These are phyloP conservation scores for Macrobrachium nipponense DNA, from an alignment of 1,140 invertebrate genomes.

Conservation along the genomic window DNA sequence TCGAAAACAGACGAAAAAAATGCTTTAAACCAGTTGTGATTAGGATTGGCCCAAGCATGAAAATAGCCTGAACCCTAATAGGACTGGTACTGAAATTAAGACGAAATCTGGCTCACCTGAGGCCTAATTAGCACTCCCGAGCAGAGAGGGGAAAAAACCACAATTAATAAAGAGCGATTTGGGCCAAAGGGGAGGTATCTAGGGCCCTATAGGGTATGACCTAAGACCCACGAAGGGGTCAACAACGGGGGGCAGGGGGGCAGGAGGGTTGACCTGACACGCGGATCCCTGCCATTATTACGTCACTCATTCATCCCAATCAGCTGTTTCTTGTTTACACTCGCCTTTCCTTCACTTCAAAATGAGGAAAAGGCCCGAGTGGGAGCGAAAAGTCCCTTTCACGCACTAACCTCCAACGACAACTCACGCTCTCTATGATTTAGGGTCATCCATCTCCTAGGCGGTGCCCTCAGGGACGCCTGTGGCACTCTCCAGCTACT, in stretches of 20 bases:
- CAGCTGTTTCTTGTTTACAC: constrained; percentile 62
- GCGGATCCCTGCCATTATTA: constrained; percentile 50
- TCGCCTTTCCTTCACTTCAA: constrained; percentile 47
- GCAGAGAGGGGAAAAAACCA: too few species aligned
- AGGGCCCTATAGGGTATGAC: neutral
- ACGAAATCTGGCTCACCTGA: too few species aligned
- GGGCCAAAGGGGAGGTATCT: too few species aligned
- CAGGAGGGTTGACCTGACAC: constrained; percentile 32
- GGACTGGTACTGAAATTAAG: too few species aligned
- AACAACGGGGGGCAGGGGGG: neutral
- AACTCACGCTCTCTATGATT: constrained; percentile 17
- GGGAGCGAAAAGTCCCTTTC: constrained; percentile 31
- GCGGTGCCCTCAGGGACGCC: constrained; percentile 7
- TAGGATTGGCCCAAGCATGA: too few species aligned
- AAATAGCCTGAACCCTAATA: too few species aligned
- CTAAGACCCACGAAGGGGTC: neutral
- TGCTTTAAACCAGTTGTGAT: too few species aligned
- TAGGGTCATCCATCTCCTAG: constrained; percentile 19
- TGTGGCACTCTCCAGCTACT: constrained; percentile 5
- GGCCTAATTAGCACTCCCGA: too few species aligned
- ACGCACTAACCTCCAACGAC: constrained; percentile 11
- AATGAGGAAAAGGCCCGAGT: constrained; percentile 44
- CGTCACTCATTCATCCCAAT: constrained; percentile 61
- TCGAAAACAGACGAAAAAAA: too few species aligned
- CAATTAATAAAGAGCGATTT: too few species aligned